phyloP scores from a whole-genome alignment of 2,888 invertebrate species.

The Pterobdella sp. region DNA sequence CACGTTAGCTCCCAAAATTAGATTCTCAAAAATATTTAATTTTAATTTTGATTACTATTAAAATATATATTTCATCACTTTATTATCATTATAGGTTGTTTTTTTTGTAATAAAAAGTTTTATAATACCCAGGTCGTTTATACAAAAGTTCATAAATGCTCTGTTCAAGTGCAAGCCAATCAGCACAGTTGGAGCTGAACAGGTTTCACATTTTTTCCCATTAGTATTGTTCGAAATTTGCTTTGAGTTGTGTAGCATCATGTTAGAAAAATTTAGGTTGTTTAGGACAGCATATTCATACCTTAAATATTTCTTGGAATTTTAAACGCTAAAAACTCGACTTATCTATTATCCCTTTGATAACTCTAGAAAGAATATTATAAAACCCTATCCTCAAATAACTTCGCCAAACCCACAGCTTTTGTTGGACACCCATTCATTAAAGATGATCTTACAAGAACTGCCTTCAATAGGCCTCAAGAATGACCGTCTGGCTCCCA shows the following conservation, averaged over 20 bases:
- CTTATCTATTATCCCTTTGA: too few relatives aligned
- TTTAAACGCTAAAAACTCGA: too few relatives aligned
- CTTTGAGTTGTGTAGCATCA: too few relatives aligned
- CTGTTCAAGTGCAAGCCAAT: slow-evolving; percentile 77
- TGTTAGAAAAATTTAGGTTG: too few relatives aligned
- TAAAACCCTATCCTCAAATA: background rate
- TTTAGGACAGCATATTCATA: too few relatives aligned
- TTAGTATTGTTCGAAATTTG: background rate
- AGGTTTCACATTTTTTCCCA: slow-evolving; percentile 50
- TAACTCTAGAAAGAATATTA: too few relatives aligned
- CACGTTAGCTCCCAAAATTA: slow-evolving; percentile 54
- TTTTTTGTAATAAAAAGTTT: background rate
- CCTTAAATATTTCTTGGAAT: too few relatives aligned
- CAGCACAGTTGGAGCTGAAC: slow-evolving; percentile 84
- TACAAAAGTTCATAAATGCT: slow-evolving; percentile 81
- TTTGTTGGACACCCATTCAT: slow-evolving; percentile 69
- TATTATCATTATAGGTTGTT: background rate
- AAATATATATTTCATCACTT: background rate
- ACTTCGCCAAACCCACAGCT: slow-evolving; percentile 59
- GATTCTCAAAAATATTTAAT: background rate
- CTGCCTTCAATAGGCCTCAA: slow-evolving; percentile 85
- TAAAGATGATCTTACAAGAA: slow-evolving; percentile 76
- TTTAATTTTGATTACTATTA: background rate
- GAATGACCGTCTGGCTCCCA: slow-evolving; percentile 75
- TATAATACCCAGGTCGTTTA: slow-evolving; percentile 81